phyloP scores from a whole-genome alignment of 2,113 vertebrate species.

The Tringa solitaria region DNA sequence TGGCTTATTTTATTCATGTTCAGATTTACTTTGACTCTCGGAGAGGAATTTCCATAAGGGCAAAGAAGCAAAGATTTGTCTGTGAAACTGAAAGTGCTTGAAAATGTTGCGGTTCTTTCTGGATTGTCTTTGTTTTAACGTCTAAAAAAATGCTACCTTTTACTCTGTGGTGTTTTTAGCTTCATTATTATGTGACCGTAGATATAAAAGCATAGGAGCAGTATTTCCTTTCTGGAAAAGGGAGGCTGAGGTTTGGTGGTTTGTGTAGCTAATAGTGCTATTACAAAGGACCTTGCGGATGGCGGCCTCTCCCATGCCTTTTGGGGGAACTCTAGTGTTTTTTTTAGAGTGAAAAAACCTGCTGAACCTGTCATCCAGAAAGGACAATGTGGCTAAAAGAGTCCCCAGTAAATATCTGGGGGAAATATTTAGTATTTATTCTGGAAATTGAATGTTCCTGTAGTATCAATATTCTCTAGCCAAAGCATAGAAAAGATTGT shows the following conservation, averaged over 20 bases:
- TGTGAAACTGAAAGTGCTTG: background rate
- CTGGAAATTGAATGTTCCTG: background rate
- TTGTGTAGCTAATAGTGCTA: background rate
- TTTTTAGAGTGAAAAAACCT: background rate
- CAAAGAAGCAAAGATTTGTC: background rate
- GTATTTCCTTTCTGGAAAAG: background rate
- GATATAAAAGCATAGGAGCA: background rate
- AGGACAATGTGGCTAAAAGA: background rate
- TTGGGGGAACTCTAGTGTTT: background rate
- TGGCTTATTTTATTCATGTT: background rate
- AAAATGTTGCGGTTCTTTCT: background rate
- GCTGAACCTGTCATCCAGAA: background rate
- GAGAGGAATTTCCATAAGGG: background rate
- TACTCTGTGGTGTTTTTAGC: background rate
- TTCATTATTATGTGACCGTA: background rate
- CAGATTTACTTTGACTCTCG: background rate
- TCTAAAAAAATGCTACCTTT: background rate
- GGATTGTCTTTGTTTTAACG: background rate
- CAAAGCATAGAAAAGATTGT: background rate
- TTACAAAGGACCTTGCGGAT: fast-evolving
- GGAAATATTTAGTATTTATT: background rate
- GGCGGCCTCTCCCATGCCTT: background rate
- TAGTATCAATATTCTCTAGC: background rate
- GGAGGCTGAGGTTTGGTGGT: background rate
- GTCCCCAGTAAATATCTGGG: background rate